These are phyloP conservation scores for Creontiades dilutus DNA, from an alignment of 2,888 invertebrate genomes.

Conservation along the genomic window DNA sequence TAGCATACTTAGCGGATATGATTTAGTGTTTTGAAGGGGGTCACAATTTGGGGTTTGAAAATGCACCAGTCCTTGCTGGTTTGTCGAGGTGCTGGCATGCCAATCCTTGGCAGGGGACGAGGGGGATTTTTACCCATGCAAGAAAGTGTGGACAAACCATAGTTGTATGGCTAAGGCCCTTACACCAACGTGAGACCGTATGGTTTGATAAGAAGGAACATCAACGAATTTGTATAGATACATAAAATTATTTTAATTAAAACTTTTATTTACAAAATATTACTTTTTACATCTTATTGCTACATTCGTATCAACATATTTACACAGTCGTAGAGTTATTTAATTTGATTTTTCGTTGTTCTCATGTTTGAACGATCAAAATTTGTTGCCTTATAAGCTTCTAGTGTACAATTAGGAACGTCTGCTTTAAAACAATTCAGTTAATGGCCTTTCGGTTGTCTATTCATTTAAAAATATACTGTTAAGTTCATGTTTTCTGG, in stretches of 20 bases:
- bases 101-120: too few species aligned
- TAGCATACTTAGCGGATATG: too few species aligned
- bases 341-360: constrained; percentile 52
- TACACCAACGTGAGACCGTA: too few species aligned
- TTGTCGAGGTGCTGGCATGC: too few species aligned
- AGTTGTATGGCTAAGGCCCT: too few species aligned
- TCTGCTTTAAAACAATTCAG: neutral
- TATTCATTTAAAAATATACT: constrained; percentile 82
- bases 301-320: constrained; percentile 34
- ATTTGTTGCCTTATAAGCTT: neutral
- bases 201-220: too few species aligned
- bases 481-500: constrained; percentile 84
- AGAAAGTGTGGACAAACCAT: too few species aligned
- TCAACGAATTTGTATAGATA: too few species aligned
- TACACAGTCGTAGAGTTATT: neutral
- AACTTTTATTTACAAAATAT: constrained; percentile 25
- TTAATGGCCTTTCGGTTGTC: neutral
- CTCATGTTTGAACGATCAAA: neutral
- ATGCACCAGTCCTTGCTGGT: too few species aligned
- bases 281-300: constrained; percentile 8
- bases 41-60: too few species aligned
- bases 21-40: too few species aligned
- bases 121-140: too few species aligned
- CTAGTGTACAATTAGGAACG: neutral
- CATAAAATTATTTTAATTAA: constrained; percentile 18